Percentiles rank a stretch among this genome's conserved stretches.
phyloP scores from a whole-genome alignment of 2,113 vertebrate genomes.

The Prietella phreatophila region DNA sequence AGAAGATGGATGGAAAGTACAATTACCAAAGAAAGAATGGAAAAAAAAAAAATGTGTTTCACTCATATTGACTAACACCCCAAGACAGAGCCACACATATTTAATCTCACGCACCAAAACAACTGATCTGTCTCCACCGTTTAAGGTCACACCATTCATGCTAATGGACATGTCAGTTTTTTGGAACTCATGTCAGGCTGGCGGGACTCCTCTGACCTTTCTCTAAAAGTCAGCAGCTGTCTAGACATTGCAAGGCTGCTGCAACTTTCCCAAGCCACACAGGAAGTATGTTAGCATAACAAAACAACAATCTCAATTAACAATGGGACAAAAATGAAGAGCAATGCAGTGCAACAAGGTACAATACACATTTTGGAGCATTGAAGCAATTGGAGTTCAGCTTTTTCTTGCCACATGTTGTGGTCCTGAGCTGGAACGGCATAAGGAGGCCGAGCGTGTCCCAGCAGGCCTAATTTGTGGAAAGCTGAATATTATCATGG shows the following conservation, averaged over 20 bases:
- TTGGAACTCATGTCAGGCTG: slow-evolving; percentile 59
- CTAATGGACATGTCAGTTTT: slow-evolving; percentile 66
- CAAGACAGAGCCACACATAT: slow-evolving; percentile 34
- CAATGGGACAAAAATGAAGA: neutral
- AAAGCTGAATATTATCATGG: slow-evolving; percentile 42
- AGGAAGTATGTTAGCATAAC: slow-evolving; percentile 43
- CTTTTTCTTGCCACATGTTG: neutral
- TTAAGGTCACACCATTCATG: slow-evolving; percentile 77
- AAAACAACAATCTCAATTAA: slow-evolving; percentile 65
- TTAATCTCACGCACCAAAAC: slow-evolving; percentile 58
- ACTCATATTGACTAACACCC: slow-evolving; percentile 29
- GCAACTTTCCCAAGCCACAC: slow-evolving; percentile 50
- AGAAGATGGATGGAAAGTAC: neutral
- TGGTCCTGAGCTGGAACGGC: neutral
- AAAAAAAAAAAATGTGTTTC: neutral
- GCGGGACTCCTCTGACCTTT: slow-evolving; percentile 68
- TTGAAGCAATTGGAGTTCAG: neutral
- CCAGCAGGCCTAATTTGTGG: slow-evolving; percentile 45
- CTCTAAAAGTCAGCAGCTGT: slow-evolving; percentile 62
- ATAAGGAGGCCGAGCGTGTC: slow-evolving; percentile 3
- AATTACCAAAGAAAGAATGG: neutral
- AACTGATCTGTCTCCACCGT: slow-evolving; percentile 66
- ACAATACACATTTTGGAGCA: neutral
- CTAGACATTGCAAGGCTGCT: slow-evolving; percentile 55
- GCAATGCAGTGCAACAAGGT: neutral